These are phyloP conservation scores for Parus major DNA, from an alignment of 2,113 vertebrate species.

Conservation along the genomic window DNA sequence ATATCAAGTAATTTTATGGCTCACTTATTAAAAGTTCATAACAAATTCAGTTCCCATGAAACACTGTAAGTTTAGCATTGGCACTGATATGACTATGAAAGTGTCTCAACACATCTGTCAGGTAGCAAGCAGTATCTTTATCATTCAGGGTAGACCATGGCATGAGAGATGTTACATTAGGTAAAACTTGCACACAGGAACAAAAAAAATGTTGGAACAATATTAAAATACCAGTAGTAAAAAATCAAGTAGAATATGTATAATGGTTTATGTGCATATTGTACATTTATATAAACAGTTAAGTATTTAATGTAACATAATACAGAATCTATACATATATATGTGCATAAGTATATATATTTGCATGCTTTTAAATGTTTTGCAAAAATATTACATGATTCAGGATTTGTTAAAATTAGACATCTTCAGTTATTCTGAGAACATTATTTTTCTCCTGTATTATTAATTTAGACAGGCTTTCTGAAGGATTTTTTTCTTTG, in stretches of 20 bases:
- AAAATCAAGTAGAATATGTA: neutral
- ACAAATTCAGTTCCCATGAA: neutral
- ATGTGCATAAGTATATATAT: neutral
- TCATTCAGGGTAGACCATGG: neutral
- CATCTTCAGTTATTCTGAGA: neutral
- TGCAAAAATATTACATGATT: neutral
- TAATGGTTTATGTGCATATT: fast-evolving
- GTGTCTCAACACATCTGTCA: neutral
- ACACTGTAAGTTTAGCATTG: neutral
- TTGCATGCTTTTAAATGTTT: neutral
- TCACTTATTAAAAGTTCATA: neutral
- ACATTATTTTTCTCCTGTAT: neutral
- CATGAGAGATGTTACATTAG: neutral
- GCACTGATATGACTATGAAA: neutral
- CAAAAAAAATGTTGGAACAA: neutral
- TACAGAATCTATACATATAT: neutral
- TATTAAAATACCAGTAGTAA: neutral
- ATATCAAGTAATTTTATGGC: neutral
- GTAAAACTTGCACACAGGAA: neutral
- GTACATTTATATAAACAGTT: neutral
- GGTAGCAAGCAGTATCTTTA: neutral
- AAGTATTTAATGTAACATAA: neutral
- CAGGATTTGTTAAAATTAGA: neutral
- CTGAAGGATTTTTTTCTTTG: neutral
- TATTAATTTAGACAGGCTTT: neutral